Base-by-base conservation (phyloP, 2,888 invertebrate genomes). In the Dione vanillae region DNA sequence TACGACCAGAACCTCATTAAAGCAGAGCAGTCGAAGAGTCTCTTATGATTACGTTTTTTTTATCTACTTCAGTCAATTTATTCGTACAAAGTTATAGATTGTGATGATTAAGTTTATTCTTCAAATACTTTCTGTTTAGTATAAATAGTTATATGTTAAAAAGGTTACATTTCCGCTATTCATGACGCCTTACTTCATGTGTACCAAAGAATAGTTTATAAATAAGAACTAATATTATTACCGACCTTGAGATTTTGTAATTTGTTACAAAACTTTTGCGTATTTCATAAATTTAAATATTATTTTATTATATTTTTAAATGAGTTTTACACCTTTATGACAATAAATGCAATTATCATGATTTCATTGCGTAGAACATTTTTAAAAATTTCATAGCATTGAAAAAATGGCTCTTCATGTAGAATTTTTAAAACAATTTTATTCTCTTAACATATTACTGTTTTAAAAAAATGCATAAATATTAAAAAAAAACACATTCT, bases 121-220 rank as follows among this genome's bases (percentile, higher is more conserved):
- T 45, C 41, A 20, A 40, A 45, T 35, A 37, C 14, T 62, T 12
- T 67, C 16, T 6, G 19, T 41, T 37, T 61, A 27, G 20, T 37
- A 43, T 14, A 19, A 61, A 43, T 20, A 61, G 9, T 59, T 59
- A 52, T 19, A n/a, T 43, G 41, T 43, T n/a, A n/a, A 61, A 20
- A 27, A n/a, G n/a, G n/a, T 45, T 11, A 61, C 45, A 10, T 61
- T 27, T 61, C 67, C 49, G 47, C 68, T 51, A 66, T 54, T 66
- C 49, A 61, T 74, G 64, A 74, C 69, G 67, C 70, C 75, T 67
- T 65, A 56, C 52, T 71, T n/a, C 49, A 68, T 67, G 58, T 72
- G 58, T 72, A 69, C 74, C 75, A 75, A 75, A 75, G 74, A 75
- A 54, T 71, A 66, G 19, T 37, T 51, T 51, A 47, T 49, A 49